A percentile compares a stretch with the other conserved stretches of the same genome.
phyloP scores from a whole-genome alignment of 2,797 vertebrate species.

The Darevskia nairensis region DNA sequence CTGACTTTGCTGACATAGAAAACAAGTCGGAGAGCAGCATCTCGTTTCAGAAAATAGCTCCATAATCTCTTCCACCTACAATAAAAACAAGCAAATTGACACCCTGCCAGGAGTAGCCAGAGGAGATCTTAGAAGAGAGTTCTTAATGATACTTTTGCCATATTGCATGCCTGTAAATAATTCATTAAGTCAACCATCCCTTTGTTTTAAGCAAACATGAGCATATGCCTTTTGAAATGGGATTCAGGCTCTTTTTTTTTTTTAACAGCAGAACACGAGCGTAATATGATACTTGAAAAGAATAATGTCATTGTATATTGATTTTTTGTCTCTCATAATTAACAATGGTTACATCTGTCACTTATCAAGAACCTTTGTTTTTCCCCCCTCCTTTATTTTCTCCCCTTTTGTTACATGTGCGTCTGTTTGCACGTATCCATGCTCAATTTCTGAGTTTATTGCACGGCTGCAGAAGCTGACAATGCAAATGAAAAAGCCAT shows the following conservation, averaged over 20 bases:
- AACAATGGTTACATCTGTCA: constrained; percentile 68
- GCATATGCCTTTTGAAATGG: constrained; percentile 81
- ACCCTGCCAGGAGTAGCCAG: constrained; percentile 81
- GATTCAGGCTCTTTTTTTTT: constrained; percentile 72
- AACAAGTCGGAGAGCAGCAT: constrained; percentile 59
- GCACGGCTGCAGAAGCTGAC: constrained; percentile 45
- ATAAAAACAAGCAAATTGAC: constrained; percentile 83
- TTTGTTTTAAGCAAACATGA: constrained; percentile 83
- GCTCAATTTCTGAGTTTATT: constrained; percentile 58
- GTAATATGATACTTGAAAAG: constrained; percentile 75
- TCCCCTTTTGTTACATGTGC: constrained; percentile 37
- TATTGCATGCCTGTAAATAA: constrained; percentile 83
- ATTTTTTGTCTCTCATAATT: constrained; percentile 69
- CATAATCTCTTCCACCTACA: constrained; percentile 75
- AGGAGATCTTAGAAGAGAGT: constrained; percentile 79
- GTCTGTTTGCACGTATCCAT: constrained; percentile 41
- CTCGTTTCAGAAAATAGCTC: constrained; percentile 70
- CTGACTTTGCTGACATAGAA: constrained; percentile 51
- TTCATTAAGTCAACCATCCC: constrained; percentile 83
- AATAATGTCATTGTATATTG: constrained; percentile 74
- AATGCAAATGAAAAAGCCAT: constrained; percentile 45
- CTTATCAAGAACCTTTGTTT: constrained; percentile 40
- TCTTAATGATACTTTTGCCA: constrained; percentile 78
- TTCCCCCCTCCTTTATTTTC: constrained; percentile 4
- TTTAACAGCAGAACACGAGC: constrained; percentile 72